Percentiles rank a stretch among this genome's conserved stretches.
Conservation (phyloP, 2,888 invertebrate genomes). For the Bimastos eiseni region DNA sequence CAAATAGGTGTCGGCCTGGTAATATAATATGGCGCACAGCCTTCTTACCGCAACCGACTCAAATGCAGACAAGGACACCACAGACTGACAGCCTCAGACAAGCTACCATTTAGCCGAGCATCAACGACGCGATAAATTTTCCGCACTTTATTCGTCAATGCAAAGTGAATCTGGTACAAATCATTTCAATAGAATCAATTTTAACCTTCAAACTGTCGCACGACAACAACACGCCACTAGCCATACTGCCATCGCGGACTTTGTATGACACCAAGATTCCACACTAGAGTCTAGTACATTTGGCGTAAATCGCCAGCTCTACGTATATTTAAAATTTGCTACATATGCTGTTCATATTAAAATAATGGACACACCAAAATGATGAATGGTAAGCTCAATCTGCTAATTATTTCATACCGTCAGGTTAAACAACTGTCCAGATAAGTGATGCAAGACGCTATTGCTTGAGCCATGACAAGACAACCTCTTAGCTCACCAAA, state of each 20-base stretch:
- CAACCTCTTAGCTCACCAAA: no score
- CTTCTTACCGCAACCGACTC: not conserved
- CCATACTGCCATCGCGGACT: not conserved
- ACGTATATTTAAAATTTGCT: not conserved
- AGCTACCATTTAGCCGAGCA: not conserved
- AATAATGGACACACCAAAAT: no score
- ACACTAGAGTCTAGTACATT: not conserved
- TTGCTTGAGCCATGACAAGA: no score
- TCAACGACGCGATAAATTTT: not conserved
- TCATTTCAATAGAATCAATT: not conserved
- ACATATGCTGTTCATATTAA: no score
- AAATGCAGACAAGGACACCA: not conserved
- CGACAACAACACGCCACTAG: not conserved
- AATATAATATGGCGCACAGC: not conserved
- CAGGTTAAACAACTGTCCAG: no score
- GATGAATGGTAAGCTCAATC: no score
- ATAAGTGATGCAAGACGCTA: no score
- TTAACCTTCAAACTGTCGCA: slow-evolving; percentile 13
- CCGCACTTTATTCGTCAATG: not conserved
- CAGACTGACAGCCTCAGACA: not conserved
- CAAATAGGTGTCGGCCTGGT: not conserved
- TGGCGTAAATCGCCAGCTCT: not conserved
- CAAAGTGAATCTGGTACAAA: not conserved
- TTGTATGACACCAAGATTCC: not conserved
- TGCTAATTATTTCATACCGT: no score